Percentiles rank a stretch among this genome's conserved stretches.
Evolutionary conservation across 2,797 vertebrate species (phyloP).

Genomic region (Enteromius trimaculatus): DNA sequence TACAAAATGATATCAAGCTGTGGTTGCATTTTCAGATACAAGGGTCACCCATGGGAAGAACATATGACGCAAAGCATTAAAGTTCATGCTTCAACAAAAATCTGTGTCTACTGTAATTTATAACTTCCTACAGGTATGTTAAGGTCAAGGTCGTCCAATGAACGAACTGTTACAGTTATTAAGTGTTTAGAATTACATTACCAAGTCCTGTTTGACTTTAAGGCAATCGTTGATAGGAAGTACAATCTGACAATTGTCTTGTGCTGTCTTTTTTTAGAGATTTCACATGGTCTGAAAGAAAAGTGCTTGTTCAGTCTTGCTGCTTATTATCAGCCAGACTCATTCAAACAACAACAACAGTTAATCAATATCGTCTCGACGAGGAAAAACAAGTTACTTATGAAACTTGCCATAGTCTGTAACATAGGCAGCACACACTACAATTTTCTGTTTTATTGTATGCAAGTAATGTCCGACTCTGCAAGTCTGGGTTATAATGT

Average conservation of each 20-base stretch:
- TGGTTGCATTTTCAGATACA: conserved; percentile 24
- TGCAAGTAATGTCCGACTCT: background rate
- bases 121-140: conserved; percentile 41
- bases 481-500: no score
- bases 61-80: conserved; percentile 52
- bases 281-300: conserved; percentile 4
- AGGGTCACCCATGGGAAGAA: conserved; percentile 14
- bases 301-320: conserved; percentile 16
- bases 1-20: background rate
- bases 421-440: background rate
- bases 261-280: background rate
- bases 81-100: conserved; percentile 53
- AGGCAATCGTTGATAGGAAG: background rate
- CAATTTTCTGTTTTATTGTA: background rate
- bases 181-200: background rate
- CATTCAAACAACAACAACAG: conserved; percentile 24
- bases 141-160: conserved; percentile 58
- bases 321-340: conserved; percentile 14
- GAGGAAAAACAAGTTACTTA: background rate
- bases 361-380: background rate
- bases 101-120: conserved; percentile 40
- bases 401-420: background rate
- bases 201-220: background rate
- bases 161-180: conserved; percentile 23
- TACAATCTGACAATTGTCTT: background rate